Evolutionary conservation across 2,113 vertebrate species (phyloP), one percentile per base, ranked within the genome.

Genomic region (Dipodomys stephensi): DNA sequence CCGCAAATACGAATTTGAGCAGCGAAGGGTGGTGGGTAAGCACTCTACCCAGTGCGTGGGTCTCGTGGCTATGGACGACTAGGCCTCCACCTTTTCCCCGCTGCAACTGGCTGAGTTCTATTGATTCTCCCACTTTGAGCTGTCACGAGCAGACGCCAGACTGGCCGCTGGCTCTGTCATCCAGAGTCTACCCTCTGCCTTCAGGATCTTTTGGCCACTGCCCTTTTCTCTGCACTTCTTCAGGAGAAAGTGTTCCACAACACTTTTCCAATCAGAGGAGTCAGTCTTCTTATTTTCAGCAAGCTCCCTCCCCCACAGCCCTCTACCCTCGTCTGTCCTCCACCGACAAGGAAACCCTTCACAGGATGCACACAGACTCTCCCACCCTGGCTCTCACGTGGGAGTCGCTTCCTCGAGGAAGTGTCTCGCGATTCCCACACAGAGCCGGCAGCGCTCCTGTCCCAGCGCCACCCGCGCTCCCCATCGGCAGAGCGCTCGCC

Each of bases 11-110:
- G 76, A 72, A 11, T 11, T 23, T 19, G 68, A 22, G 49, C 32
- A 57, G 53, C 16, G 15, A 57, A 57, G 13, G 32, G 25, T 16
- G 39, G 27, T 22, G 57, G 28, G 65, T 62, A 5, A 87, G 20
- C 1, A 0, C 35, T 1, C 0, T 2, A 32, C 7, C 23, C 2
- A 4, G 7, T 1, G 0, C 5, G 5, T 25, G 72, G 72, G 5
- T 30, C 30, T 7, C 9, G 0, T 46, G 72, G 49, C 23, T 25
- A 35, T 53, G 32, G 46, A 19, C 35, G 16, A 13, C 30, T 11
- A 60, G 7, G 11, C 27, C 60, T 6, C 74, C 1, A 2, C 1
- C 3, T 23, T 53, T 13, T 2, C 20, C 7, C 20, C 3, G 27
- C 0, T 0, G 12, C 27, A 18, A 12, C 19, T 16, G 25, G 23